Conservation (phyloP, 1,140 invertebrate genomes). For the Nasonia vitripennis region DNA sequence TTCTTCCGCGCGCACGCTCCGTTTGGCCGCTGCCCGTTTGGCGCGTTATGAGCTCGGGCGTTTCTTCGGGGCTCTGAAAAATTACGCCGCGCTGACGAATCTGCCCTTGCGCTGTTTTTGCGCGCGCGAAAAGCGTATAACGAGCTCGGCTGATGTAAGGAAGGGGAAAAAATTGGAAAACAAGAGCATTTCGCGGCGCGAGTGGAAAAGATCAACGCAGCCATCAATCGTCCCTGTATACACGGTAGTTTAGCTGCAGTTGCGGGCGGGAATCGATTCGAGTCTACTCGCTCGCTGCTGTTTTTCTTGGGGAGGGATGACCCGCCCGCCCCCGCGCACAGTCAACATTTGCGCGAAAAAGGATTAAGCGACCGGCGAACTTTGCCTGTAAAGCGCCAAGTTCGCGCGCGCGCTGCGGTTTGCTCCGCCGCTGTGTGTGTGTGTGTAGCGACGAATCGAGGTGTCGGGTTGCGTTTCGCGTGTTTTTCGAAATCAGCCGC, state of each 20-base stretch:
- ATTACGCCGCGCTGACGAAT: conserved; percentile 2
- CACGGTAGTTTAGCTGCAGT: neutral
- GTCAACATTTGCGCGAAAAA: conserved; percentile 3
- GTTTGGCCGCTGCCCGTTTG: neutral
- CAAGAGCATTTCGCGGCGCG: neutral
- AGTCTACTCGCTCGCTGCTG: neutral
- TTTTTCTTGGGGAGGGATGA: neutral
- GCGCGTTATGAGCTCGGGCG: conserved; percentile 27
- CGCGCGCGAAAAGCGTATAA: neutral
- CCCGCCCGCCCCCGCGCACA: neutral
- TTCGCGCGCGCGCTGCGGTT: neutral
- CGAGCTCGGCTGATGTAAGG: too few species aligned
- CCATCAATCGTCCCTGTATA: neutral
- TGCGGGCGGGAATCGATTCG: neutral
- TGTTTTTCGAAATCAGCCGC: too few species aligned
- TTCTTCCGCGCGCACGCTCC: neutral
- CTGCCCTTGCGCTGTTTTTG: too few species aligned
- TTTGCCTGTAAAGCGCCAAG: neutral
- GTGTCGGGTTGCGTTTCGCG: neutral
- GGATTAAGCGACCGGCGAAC: neutral
- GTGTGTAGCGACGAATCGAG: neutral
- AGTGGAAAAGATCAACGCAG: neutral
- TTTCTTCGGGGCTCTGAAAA: neutral
- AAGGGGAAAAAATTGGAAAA: neutral
- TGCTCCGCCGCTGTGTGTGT: neutral